phyloP scores from a whole-genome alignment of 2,113 vertebrate genomes.

The Platycercus adscitus region DNA sequence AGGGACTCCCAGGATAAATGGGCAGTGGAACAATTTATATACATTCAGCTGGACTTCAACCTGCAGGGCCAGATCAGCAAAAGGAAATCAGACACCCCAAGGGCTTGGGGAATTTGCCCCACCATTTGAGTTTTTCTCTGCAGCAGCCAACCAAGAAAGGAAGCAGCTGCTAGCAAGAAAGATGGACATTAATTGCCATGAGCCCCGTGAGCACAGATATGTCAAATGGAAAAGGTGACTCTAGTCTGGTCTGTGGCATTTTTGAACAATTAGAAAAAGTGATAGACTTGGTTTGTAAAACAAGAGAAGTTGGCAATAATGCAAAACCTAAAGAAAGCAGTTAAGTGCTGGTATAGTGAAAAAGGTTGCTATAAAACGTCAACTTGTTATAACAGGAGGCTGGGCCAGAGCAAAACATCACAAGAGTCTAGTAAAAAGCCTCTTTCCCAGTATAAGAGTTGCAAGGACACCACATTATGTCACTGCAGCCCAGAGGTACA shows the following conservation, averaged over 20 bases:
- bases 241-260: constrained; percentile 48
- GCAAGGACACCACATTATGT: background rate
- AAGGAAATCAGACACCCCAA: constrained; percentile 38
- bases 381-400: constrained; percentile 14
- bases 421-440: constrained; percentile 37
- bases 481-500: background rate
- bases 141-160: constrained; percentile 24
- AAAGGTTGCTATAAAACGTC: constrained; percentile 17
- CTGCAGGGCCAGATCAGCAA: background rate
- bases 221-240: constrained; percentile 66
- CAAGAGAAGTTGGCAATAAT: constrained; percentile 59
- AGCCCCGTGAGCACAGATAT: constrained; percentile 1
- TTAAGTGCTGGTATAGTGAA: constrained; percentile 43
- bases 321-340: constrained; percentile 35
- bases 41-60: constrained; percentile 2
- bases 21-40: constrained; percentile 53
- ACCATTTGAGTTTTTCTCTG: background rate
- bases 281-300: constrained; percentile 62
- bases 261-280: constrained; percentile 57
- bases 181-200: constrained; percentile 34
- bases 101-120: constrained; percentile 11
- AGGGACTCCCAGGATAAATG: constrained; percentile 57
- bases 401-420: constrained; percentile 40
- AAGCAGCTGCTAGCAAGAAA: constrained; percentile 54
- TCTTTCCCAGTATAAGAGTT: background rate